Percentiles rank a stretch among this genome's conserved stretches.
Conservation (phyloP, 2,888 invertebrate species). For the Ectropis crepuscularia region DNA sequence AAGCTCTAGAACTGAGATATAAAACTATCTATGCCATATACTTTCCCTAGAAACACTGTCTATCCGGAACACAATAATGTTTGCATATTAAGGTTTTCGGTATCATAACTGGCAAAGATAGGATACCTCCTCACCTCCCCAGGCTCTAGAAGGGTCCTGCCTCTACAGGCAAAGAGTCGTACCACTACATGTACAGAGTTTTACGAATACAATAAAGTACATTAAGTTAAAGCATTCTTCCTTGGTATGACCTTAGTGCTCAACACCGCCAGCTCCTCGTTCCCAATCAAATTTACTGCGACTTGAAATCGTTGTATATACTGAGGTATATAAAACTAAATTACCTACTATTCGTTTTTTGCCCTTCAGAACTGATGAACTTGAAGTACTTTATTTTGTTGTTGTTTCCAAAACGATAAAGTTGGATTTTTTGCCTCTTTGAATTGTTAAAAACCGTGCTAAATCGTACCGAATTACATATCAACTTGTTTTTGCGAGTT, state of each 20-base stretch:
- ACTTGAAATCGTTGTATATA: background rate
- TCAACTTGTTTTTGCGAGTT: background rate
- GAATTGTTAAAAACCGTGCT: background rate
- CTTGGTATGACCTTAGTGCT: background rate
- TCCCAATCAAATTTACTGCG: background rate
- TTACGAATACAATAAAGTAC: too few species aligned
- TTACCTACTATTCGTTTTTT: conserved; percentile 12
- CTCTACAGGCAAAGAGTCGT: too few species aligned
- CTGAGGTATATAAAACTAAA: background rate
- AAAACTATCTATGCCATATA: too few species aligned
- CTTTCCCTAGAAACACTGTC: too few species aligned
- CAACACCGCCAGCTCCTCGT: conserved; percentile 2
- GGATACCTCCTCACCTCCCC: too few species aligned
- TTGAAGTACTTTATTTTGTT: conserved; percentile 6
- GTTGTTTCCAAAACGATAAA: background rate
- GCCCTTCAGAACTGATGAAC: conserved; percentile 20
- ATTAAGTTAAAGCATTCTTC: too few species aligned
- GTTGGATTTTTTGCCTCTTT: background rate
- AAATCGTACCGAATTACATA: background rate
- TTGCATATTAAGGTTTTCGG: too few species aligned
- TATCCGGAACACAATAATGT: too few species aligned
- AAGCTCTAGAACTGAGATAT: too few species aligned
- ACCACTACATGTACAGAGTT: too few species aligned
- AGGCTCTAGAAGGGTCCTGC: too few species aligned
- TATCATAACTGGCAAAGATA: too few species aligned